Conservation (phyloP, 2,113 vertebrate genomes). For the Mobula birostris region DNA sequence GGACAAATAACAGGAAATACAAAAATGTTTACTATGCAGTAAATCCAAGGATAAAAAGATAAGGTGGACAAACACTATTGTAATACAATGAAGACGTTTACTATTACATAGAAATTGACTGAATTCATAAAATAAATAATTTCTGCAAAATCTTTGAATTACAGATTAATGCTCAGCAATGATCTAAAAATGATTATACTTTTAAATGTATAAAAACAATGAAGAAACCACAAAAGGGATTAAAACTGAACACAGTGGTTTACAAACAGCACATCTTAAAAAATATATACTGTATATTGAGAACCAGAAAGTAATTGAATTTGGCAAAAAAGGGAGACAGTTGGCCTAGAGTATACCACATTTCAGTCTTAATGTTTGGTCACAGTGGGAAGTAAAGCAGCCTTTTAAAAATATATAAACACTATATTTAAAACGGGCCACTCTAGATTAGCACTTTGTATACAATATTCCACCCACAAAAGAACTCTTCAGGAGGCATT, state of each 20-base stretch:
- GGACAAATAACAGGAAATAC: background rate
- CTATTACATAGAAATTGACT: slow-evolving; percentile 2
- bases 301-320: background rate
- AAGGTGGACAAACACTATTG: background rate
- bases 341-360: background rate
- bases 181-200: slow-evolving; percentile 19
- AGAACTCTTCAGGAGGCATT: background rate
- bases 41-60: background rate
- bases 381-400: background rate
- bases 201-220: background rate
- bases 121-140: slow-evolving; percentile 36
- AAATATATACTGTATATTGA: background rate
- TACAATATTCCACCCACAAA: background rate
- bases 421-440: background rate
- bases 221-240: background rate
- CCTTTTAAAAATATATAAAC: background rate
- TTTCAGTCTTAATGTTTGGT: background rate
- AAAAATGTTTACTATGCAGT: background rate
- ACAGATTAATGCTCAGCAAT: slow-evolving; percentile 22
- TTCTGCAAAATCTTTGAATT: slow-evolving; percentile 28
- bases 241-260: slow-evolving; percentile 30
- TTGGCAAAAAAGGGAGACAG: background rate
- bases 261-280: background rate
- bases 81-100: slow-evolving; percentile 7
- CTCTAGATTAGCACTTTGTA: slow-evolving; percentile 2